A percentile compares a stretch with the other conserved stretches of the same genome.
These are phyloP conservation scores for Phenganax stokvisi DNA, from an alignment of 92 coral and sea anemone species.

Conservation along the genomic window DNA sequence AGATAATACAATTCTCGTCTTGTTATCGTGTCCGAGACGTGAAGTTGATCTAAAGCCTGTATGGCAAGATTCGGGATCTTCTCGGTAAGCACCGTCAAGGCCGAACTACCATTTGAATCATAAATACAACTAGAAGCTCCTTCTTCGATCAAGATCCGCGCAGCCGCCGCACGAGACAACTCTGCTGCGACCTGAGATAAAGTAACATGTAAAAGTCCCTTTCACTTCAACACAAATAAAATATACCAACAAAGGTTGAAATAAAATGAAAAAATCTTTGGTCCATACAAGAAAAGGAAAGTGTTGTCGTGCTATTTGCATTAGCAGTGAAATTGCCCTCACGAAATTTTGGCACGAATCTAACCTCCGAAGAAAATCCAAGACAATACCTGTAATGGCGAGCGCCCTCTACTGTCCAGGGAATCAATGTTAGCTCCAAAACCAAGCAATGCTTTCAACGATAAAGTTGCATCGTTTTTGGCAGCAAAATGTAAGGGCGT, in stretches of 20 bases:
- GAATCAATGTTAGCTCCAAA: constrained; percentile 79
- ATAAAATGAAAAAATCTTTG: too few species aligned
- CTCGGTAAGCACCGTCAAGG: constrained; percentile 74
- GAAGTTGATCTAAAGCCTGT: constrained; percentile 79
- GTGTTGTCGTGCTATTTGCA: too few species aligned
- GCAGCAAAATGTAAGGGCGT: constrained; percentile 92
- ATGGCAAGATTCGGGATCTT: constrained; percentile 74
- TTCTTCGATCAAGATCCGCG: constrained; percentile 57
- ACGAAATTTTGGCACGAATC: too few species aligned
- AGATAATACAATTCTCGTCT: constrained; percentile 57
- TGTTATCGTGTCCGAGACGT: constrained; percentile 63
- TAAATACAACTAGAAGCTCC: constrained; percentile 80
- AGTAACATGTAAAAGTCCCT: background rate
- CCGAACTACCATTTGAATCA: constrained; percentile 83
- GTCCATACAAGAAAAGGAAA: too few species aligned
- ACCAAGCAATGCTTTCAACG: constrained; percentile 71
- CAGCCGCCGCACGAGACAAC: constrained; percentile 84
- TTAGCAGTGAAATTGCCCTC: too few species aligned
- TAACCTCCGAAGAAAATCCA: too few species aligned
- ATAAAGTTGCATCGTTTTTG: constrained; percentile 70
- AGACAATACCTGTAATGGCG: constrained; percentile 65
- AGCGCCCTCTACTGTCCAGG: constrained; percentile 67
- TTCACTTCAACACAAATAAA: too few species aligned
- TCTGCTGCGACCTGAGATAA: constrained; percentile 80
- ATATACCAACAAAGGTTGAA: too few species aligned